Evolutionary conservation across 92 coral and sea anemone genomes (phyloP).

Genomic region (Pocillopora grandis): DNA sequence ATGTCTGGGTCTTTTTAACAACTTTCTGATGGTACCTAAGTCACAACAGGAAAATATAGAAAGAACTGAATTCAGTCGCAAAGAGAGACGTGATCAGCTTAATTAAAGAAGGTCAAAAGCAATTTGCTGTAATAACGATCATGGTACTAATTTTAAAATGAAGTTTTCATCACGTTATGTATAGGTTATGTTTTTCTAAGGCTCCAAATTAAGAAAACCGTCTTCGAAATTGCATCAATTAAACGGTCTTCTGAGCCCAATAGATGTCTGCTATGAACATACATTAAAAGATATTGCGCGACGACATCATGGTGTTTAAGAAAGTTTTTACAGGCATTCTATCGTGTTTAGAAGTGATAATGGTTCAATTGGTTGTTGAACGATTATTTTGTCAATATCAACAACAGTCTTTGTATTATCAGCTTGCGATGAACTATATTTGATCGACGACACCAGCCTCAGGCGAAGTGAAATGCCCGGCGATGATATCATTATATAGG

Average conservation of each 20-base stretch:
- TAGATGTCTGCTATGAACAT: neutral
- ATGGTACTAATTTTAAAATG: too few relatives aligned
- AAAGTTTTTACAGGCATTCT: neutral
- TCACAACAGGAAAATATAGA: too few relatives aligned
- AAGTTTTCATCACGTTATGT: neutral
- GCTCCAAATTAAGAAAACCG: neutral
- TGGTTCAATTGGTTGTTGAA: neutral
- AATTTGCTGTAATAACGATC: too few relatives aligned
- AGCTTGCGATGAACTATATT: neutral
- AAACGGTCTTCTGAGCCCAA: neutral
- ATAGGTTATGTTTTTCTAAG: neutral
- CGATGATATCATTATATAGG: too few relatives aligned
- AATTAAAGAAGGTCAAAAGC: too few relatives aligned
- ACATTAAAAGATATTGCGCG: neutral
- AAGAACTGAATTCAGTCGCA: too few relatives aligned
- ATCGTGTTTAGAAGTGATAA: neutral
- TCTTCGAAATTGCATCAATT: neutral
- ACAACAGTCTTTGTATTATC: neutral
- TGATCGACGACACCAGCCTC: too few relatives aligned
- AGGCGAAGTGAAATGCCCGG: too few relatives aligned
- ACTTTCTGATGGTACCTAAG: too few relatives aligned
- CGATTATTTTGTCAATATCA: neutral
- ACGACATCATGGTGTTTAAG: slow-evolving; percentile 4
- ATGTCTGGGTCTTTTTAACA: too few relatives aligned
- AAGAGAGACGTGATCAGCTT: too few relatives aligned